Evolutionary conservation across 2,113 vertebrate genomes (phyloP), one percentile per base, ranked within the genome.

Genomic region (Cyanocitta stelleri): DNA sequence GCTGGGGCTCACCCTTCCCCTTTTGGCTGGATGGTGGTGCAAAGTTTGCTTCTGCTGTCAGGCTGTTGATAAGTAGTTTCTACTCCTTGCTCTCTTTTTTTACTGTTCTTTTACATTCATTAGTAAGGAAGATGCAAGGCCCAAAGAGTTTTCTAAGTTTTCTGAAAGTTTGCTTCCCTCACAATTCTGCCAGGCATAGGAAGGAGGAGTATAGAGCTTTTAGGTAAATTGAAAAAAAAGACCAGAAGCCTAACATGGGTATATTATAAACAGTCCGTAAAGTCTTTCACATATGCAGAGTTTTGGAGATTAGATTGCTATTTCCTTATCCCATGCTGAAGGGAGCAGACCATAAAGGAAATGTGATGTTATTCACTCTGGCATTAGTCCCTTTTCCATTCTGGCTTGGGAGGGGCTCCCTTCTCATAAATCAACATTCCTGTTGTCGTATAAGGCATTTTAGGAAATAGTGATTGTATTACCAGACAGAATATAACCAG

Each of bases 371-470:
- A 78, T 22, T 90, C 64, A 64, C n/a, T 84, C 72, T 92, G 83
- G 68, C 79, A 32, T 78, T 93, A 71, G 35, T 94, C 78, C 19
- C 54, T 58, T 96, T 97, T 94, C 83, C 68, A 67, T 93, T 44
- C 83, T 64, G 69, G 46, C 61, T 59, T 82, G 86, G 83, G 90
- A 95, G 58, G 73, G 88, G 44, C 64, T 92, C 18, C 52, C 49
- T 81, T 93, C 90, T 84, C 49, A 26, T 61, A 72, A 93, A 16
- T 78, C 73, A 90, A 61, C 61, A 75, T 87, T 92, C 64, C 76
- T 76, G 52, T 74, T 92, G 82, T 66, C 37, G 0, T 93, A 64
- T 54, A 63, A 92, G 85, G 32, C 68, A 22, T 74, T 89, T 84
- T 90, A 90, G 96, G 79, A 94, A 95, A 78, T 62, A 41, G 49